Percentiles rank a stretch among this genome's conserved stretches.
Conservation (phyloP, 2,797 vertebrate species). For the Labeo calbasu region DNA sequence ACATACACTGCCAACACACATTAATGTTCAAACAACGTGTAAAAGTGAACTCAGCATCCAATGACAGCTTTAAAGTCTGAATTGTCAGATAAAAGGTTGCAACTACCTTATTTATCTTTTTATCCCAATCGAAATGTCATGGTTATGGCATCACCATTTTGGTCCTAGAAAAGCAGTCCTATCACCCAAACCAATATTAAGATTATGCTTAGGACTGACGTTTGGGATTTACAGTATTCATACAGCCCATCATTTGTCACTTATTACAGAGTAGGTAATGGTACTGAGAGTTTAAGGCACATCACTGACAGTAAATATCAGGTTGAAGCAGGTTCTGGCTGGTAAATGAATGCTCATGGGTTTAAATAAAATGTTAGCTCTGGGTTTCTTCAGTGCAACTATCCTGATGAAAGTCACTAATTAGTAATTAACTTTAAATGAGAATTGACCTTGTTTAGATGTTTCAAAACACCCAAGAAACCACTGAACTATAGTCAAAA, state of each 20-base stretch:
- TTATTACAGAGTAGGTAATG: too few relatives aligned
- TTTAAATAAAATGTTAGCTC: too few relatives aligned
- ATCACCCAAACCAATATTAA: background rate
- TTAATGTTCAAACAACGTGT: too few relatives aligned
- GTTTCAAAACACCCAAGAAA: conserved; percentile 1
- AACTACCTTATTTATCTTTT: background rate
- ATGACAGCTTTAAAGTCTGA: background rate
- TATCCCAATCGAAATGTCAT: background rate
- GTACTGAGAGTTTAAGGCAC: too few relatives aligned
- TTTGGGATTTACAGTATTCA: background rate
- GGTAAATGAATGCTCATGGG: too few relatives aligned
- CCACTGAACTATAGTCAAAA: background rate
- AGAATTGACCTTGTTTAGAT: background rate
- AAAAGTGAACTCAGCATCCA: too few relatives aligned
- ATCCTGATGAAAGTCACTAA: too few relatives aligned
- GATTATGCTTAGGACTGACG: background rate
- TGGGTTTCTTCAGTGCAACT: too few relatives aligned
- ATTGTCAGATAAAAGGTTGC: background rate
- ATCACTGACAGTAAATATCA: too few relatives aligned
- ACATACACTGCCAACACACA: too few relatives aligned
- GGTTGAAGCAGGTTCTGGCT: too few relatives aligned
- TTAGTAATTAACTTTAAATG: background rate
- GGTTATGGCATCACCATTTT: background rate
- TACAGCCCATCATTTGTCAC: too few relatives aligned
- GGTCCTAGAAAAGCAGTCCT: background rate